Evolutionary conservation across 2,797 vertebrate genomes (phyloP), one percentile per base, ranked within the genome.

Genomic region (Ispidina lecontei): DNA sequence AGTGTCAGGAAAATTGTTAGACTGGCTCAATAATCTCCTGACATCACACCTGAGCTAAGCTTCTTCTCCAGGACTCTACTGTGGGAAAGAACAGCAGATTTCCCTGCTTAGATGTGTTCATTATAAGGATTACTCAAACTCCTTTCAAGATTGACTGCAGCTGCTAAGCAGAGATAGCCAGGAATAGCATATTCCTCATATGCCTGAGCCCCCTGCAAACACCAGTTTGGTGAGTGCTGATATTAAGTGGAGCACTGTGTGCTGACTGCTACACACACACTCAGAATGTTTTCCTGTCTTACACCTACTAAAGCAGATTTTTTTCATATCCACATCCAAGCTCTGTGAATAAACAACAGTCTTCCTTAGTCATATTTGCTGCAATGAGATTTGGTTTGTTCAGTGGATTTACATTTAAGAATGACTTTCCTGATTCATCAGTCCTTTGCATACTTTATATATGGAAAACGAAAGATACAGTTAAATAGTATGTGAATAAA

Each of bases 401-500:
- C 72, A 51, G 44, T 64, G 37, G 44, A 65, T 76, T 86, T 81
- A 67, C 39, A 67, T 72, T 83, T 73, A 84, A 88, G 68, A 91
- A 91, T 70, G 0, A 81, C 26, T 91, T 83, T 75, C 74, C 67
- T 59, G 59, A 91, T 79, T 84, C 84, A 90, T 79, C 83, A 73
- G 41, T 81, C 35, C 56, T 88, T 91, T 86, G 63, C 80, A 76
- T 75, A 92, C 7, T 60, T 81, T 54, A 86, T 84, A 88, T 55
- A 87, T 19, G 43, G 84, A 93, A 93, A 95, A 84, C 9, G 63
- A 70, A 91, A 95, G 87, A 83, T 46, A 77, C 39, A 73, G 44
- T 84, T 68, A 90, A 90, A 41, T 26, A 76, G 31, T 74, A 82
- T n/a, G 9, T 84, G 54, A 90, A 93, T 91, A 91, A 93, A 95